Evolutionary conservation across 2,113 vertebrate genomes (phyloP).

Genomic region (Oceanites oceanicus): DNA sequence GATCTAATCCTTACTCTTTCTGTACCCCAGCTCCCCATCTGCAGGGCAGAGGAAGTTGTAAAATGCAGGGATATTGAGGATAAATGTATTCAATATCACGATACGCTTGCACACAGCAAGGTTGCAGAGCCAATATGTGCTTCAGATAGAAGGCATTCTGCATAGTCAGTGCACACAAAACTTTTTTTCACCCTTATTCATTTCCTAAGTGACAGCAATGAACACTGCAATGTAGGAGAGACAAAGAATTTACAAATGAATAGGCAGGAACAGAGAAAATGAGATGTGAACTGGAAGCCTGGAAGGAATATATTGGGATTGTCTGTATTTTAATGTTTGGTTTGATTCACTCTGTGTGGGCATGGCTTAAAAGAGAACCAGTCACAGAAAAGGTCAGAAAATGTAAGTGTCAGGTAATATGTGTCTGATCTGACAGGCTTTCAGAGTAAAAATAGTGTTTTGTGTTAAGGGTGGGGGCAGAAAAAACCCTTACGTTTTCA

Average conservation of each 20-base stretch:
- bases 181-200: neutral
- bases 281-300: neutral
- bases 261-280: slow-evolving; percentile 34
- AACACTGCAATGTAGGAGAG: neutral
- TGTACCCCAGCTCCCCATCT: neutral
- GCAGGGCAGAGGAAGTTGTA: neutral
- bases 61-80: neutral
- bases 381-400: slow-evolving; percentile 35
- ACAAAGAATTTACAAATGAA: slow-evolving; percentile 40
- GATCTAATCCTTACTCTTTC: neutral
- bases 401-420: neutral
- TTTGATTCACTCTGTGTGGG: slow-evolving; percentile 3
- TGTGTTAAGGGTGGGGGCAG: neutral
- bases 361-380: slow-evolving; percentile 4
- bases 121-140: neutral
- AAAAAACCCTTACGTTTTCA: neutral
- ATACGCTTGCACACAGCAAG: neutral
- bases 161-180: neutral
- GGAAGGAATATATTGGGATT: slow-evolving; percentile 1
- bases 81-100: neutral
- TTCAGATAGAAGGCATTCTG: neutral
- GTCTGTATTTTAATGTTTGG: slow-evolving; percentile 11
- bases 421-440: neutral
- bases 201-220: slow-evolving; percentile 25
- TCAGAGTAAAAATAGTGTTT: neutral